Percentiles rank a stretch among this genome's conserved stretches.
Evolutionary conservation across 2,113 vertebrate species (phyloP).

Genomic region (Delphinus delphis): DNA sequence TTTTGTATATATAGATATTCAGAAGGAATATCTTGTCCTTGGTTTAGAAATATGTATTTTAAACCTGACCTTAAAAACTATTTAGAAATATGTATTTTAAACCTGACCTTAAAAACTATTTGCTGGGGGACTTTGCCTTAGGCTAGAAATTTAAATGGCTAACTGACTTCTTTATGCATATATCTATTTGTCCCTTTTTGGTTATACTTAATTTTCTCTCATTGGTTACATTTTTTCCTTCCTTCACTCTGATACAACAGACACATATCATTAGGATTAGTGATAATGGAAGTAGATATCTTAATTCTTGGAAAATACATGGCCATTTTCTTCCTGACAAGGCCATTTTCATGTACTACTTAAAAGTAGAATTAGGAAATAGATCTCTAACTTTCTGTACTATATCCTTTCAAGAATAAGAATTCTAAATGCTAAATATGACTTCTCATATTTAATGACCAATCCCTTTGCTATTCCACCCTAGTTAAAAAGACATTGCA

Average conservation of each 20-base stretch:
- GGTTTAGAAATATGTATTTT: not conserved
- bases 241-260: not conserved
- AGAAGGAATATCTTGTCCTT: not conserved
- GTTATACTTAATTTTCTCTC: not conserved
- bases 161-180: not conserved
- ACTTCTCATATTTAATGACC: conserved; percentile 33
- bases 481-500: conserved; percentile 36
- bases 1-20: not conserved
- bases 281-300: not conserved
- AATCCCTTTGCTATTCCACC: not conserved
- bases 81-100: not conserved
- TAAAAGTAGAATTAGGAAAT: not conserved
- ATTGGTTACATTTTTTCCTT: not conserved
- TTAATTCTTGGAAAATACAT: conserved; percentile 36
- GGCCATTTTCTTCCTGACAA: not conserved
- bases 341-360: conserved; percentile 20
- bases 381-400: not conserved
- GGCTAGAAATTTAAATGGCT: not conserved
- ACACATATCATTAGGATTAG: not conserved
- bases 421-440: not conserved
- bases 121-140: not conserved
- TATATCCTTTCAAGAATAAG: not conserved
- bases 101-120: not conserved
- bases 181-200: not conserved
- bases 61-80: not conserved